Percentiles rank a stretch among this genome's conserved stretches.
phyloP scores from a whole-genome alignment of 2,888 invertebrate genomes.

The Laothoe populi region DNA sequence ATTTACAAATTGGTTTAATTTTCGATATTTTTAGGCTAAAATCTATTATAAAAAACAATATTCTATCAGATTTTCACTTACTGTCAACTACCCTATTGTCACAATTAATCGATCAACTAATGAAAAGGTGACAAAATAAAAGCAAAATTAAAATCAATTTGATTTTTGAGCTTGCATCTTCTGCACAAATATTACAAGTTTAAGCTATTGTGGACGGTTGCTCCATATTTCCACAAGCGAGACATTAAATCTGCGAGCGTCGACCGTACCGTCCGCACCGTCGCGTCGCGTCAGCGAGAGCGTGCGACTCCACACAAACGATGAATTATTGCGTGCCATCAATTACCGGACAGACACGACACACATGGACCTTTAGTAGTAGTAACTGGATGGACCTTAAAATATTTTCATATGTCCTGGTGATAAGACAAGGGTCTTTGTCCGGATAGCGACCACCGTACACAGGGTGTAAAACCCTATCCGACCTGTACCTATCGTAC shows the following conservation, averaged over 20 bases:
- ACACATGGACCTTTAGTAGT: constrained; percentile 43
- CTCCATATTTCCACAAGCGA: constrained; percentile 28
- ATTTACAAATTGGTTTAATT: too few relatives aligned
- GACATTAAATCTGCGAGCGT: constrained; percentile 42
- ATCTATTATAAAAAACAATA: too few relatives aligned
- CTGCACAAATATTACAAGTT: constrained; percentile 19
- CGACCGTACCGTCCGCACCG: constrained; percentile 40
- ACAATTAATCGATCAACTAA: constrained; percentile 8
- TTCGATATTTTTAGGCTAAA: too few relatives aligned
- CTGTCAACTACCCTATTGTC: too few relatives aligned
- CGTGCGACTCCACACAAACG: constrained; percentile 78
- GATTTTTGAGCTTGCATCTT: too few relatives aligned
- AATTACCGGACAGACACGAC: constrained; percentile 74
- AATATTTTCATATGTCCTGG: too few relatives aligned
- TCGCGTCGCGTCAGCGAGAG: constrained; percentile 46
- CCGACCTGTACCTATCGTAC: too few relatives aligned
- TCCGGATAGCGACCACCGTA: too few relatives aligned
- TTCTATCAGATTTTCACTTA: too few relatives aligned
- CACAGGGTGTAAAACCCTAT: too few relatives aligned
- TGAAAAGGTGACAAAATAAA: constrained; percentile 9
- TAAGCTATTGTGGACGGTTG: constrained; percentile 20
- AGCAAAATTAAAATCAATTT: too few relatives aligned
- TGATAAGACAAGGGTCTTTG: too few relatives aligned
- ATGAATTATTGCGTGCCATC: constrained; percentile 81
- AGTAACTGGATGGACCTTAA: constrained; percentile 37